Percentiles rank a stretch among this genome's conserved stretches.
Conservation (phyloP, 1,140 invertebrate genomes). For the Philotrypesis tridentata region DNA sequence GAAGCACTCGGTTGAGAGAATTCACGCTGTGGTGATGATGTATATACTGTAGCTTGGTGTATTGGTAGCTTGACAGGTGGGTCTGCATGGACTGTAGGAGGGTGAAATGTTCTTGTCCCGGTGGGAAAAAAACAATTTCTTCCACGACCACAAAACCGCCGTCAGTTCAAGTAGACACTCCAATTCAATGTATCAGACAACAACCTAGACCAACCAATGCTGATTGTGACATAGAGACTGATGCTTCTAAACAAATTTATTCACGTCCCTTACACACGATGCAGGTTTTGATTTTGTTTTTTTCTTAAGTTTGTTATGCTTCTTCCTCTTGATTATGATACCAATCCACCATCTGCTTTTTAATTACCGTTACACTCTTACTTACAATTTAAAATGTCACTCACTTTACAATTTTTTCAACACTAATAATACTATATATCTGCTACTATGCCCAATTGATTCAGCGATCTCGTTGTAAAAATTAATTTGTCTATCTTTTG, state of each 20-base stretch:
- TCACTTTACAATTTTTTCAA: neutral
- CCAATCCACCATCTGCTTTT: neutral
- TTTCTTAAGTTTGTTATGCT: slow-evolving; percentile 57
- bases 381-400: neutral
- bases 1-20: slow-evolving; percentile 10
- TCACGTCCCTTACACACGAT: slow-evolving; percentile 57
- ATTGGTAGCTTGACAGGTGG: slow-evolving; percentile 75
- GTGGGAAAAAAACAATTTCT: slow-evolving; percentile 63
- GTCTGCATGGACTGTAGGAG: slow-evolving; percentile 74
- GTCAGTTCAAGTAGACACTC: slow-evolving; percentile 59
- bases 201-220: slow-evolving; percentile 66
- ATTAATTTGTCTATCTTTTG: slow-evolving; percentile 39
- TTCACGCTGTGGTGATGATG: slow-evolving; percentile 33
- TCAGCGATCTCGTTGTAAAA: neutral
- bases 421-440: slow-evolving; percentile 10
- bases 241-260: slow-evolving; percentile 34
- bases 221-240: slow-evolving; percentile 50
- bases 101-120: slow-evolving; percentile 73
- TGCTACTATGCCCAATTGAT: slow-evolving; percentile 39
- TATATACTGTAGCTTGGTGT: slow-evolving; percentile 66
- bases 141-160: slow-evolving; percentile 56
- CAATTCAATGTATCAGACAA: slow-evolving; percentile 65
- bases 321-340: slow-evolving; percentile 31
- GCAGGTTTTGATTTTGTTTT: slow-evolving; percentile 69
- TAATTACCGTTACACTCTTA: neutral